These are phyloP conservation scores for Polyommatus icarus DNA, from an alignment of 2,888 invertebrate species.

Conservation along the genomic window DNA sequence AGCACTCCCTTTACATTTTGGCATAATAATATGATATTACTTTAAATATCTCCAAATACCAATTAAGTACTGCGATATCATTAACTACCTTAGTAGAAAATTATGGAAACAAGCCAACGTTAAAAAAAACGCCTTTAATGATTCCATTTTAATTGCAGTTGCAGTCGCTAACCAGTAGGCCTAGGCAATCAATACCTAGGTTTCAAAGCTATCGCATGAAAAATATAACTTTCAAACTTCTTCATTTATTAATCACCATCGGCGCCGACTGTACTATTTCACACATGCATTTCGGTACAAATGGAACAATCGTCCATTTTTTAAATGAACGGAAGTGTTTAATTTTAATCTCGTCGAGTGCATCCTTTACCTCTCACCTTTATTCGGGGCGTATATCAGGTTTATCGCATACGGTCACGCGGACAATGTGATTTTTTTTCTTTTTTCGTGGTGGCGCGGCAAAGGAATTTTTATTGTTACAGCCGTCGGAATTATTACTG, in stretches of 20 bases:
- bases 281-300: conserved; percentile 35
- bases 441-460: background rate
- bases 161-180: too few species aligned
- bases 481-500: conserved; percentile 14
- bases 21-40: too few species aligned
- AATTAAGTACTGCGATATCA: too few species aligned
- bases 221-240: too few species aligned
- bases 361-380: conserved; percentile 33
- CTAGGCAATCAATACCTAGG: too few species aligned
- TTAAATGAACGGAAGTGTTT: conserved; percentile 40
- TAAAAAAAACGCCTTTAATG: too few species aligned
- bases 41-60: too few species aligned
- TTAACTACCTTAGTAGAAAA: too few species aligned
- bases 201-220: too few species aligned
- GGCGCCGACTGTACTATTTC: conserved; percentile 27
- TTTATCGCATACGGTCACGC: conserved; percentile 28
- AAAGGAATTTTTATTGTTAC: conserved; percentile 26
- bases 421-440: conserved; percentile 12
- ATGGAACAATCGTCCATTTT: conserved; percentile 37
- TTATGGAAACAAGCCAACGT: too few species aligned
- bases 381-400: conserved; percentile 28
- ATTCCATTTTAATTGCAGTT: too few species aligned
- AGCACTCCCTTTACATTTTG: too few species aligned
- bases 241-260: background rate
- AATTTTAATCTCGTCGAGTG: conserved; percentile 35